Evolutionary conservation across 2,888 invertebrate genomes (phyloP).

Genomic region (Orthonychiurus folsomi): DNA sequence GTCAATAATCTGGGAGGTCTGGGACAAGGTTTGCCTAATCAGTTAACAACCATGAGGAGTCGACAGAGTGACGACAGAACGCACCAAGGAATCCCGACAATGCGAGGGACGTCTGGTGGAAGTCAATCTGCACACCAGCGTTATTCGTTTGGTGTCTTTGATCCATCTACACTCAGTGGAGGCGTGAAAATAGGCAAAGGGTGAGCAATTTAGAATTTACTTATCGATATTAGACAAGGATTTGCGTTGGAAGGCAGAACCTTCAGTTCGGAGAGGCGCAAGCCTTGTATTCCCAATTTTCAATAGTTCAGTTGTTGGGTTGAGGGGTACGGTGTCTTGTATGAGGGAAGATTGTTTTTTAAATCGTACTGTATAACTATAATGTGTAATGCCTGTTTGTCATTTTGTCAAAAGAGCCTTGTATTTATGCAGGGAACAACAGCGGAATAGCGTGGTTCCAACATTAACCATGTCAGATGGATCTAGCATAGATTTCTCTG

Average conservation of each 20-base stretch:
- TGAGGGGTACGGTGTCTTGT: no score
- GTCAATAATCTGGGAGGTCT: neutral
- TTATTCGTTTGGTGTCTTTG: constrained; percentile 38
- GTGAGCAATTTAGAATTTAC: constrained; percentile 15
- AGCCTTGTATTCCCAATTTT: no score
- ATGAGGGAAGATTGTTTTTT: no score
- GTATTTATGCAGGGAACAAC: constrained; percentile 30
- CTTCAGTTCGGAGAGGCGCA: no score
- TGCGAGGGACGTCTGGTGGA: neutral
- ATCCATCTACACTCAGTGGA: constrained; percentile 25
- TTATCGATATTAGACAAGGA: neutral
- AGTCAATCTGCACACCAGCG: constrained; percentile 23
- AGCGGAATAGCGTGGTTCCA: constrained; percentile 39
- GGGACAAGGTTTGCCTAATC: neutral
- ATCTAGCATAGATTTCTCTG: constrained; percentile 50
- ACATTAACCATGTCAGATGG: constrained; percentile 38
- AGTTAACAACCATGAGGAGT: neutral
- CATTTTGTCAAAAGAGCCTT: no score
- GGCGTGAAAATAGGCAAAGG: constrained; percentile 32
- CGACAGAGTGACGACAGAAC: neutral
- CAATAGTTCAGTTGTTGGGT: no score
- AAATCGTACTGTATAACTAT: no score
- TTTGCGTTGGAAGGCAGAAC: no score
- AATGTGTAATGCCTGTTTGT: no score
- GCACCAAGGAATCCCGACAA: neutral